These are phyloP conservation scores for Psephotus haematonotus DNA, from an alignment of 2,113 vertebrate species.

Conservation along the genomic window DNA sequence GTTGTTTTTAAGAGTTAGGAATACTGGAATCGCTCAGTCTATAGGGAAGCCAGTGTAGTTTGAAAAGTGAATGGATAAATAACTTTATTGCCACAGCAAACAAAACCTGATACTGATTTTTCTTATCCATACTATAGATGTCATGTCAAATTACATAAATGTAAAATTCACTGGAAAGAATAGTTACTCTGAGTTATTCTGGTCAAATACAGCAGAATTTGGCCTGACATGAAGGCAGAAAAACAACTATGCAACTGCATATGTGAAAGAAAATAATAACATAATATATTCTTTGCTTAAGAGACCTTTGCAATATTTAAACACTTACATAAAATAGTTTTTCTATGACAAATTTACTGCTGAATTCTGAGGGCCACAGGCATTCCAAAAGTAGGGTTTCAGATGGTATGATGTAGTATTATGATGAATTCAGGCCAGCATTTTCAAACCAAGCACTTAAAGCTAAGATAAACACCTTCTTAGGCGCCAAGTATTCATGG, in stretches of 20 bases:
- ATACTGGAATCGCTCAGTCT: not conserved
- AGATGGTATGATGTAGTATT: not conserved
- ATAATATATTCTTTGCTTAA: not conserved
- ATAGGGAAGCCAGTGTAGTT: not conserved
- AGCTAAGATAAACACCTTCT: not conserved
- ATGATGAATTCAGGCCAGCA: not conserved
- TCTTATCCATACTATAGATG: not conserved
- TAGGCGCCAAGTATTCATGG: not conserved
- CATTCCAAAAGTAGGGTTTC: not conserved
- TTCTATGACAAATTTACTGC: not conserved
- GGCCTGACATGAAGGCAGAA: not conserved
- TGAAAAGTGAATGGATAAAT: conserved; percentile 8
- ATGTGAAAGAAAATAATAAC: not conserved
- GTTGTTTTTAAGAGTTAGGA: not conserved
- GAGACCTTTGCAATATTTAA: not conserved
- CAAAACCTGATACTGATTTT: conserved; percentile 14
- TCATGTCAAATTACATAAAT: not conserved
- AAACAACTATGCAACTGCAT: not conserved
- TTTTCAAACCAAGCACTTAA: not conserved
- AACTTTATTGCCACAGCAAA: conserved; percentile 8
- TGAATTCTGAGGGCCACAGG: not conserved
- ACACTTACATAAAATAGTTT: not conserved
- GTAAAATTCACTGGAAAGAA: conserved; percentile 36
- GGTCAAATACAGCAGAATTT: conserved; percentile 15
- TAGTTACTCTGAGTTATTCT: not conserved